Base-by-base conservation (phyloP, 2,113 vertebrate species). In the Euleptes europaea region DNA sequence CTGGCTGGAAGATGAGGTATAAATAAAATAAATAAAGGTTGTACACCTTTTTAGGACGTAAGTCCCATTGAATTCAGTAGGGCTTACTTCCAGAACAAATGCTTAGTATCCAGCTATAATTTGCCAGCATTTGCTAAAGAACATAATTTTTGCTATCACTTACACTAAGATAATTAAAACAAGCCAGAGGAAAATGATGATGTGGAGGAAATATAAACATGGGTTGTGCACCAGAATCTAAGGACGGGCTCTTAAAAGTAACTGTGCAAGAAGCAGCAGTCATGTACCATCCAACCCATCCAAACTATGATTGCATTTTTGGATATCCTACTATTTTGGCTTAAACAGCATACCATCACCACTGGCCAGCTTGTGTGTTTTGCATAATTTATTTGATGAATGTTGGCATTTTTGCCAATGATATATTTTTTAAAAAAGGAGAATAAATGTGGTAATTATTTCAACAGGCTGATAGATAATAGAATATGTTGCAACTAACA, bases 331-430 rank as follows among this genome's bases (percentile, higher is more conserved):
- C 0, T 19, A 1, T 57, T 75, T 72, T 88, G 88, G 83, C 67
- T 92, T 14, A 8, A 31, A 11, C 31, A 63, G 12, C 19, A 2
- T 54, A 44, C 5, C 86, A 63, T 79, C 35, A 3, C 10, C 88
- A 81, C 63, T 83, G 80, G 63, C 73, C 17, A 83, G 17, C 15
- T 54, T 8, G 90, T 88, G 88, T 86, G 84, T 44, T 76, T 21
- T 84, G 54, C 88, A 85, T 87, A 86, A 81, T 85, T 85, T 85
- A 78, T 70, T 8, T 80, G 67, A 81, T 73, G 54, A 65, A 74
- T 70, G 84, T 31, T 88, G 77, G 67, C 63, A 84, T 17, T 76
- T 75, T 70, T 17, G n/a, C 70, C 3, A 82, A 82, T 40, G 38
- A 85, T 83, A 89, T 84, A 80, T 71, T 8, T 31, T 88, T 5